Base-by-base conservation (phyloP, 2,113 vertebrate genomes). In the Podarcis raffonei region DNA sequence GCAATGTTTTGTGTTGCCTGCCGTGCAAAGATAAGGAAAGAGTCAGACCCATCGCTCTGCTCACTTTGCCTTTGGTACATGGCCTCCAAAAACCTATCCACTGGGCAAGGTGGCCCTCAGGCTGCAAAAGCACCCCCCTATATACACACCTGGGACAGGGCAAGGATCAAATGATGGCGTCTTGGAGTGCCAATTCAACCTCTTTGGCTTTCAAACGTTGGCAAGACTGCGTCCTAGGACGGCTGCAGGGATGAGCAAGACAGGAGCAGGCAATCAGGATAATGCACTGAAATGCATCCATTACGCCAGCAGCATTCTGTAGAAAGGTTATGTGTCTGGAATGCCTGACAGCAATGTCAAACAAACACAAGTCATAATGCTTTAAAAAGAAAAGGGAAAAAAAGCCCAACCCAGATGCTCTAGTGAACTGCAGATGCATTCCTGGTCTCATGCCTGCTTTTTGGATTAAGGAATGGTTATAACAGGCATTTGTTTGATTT, bases 401-500 rank as follows among this genome's bases (percentile, higher is more conserved):
- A 65, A 39, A n/a, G n/a, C 48, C 74, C 77, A n/a, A 82, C 32
- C 53, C 37, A 6, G 35, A 83, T 88, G 92, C 95, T 92, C 74
- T 35, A 90, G 59, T 0, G 0, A 92, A 87, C 84, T 81, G 82
- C 3, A 1, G 90, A 65, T 68, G 12, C 57, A 65, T 92, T 94
- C 91, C 91, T 66, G 30, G 82, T 85, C 86, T 86, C 85, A 72
- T 65, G 88, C n/a, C 89, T 92, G 89, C 75, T 94, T 92, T 91
- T 87, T 91, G 86, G 91, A 87, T 87, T 91, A 92, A 84, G 75
- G 75, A 79, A 39, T n/a, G 81, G 76, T 79, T 88, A 42, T 81
- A 65, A 88, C 87, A 88, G 89, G 75, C 75, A 91, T 89, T 66
- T 87, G 20, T 12, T 84, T 94, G 93, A 94, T 95, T 95, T 92